Base-by-base conservation (phyloP, 2,888 invertebrate genomes). In the Invenusta paracnida region DNA sequence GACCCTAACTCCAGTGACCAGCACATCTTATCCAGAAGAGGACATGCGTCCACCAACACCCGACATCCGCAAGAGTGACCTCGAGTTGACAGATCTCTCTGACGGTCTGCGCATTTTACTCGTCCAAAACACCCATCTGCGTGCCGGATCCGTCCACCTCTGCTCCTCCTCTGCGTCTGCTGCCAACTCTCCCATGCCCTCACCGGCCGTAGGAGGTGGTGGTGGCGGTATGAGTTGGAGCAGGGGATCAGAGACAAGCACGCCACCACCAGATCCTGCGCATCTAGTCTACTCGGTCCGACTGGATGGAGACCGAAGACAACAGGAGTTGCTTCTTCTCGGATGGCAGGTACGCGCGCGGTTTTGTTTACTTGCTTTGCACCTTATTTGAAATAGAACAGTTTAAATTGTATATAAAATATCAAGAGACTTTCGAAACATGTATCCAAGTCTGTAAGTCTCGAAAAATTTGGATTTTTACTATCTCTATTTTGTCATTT, bases 281-380 rank as follows among this genome's bases (percentile, higher is more conserved):
- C 73, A 73, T 73, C 73, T 73, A 13, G 73, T 73, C 23, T 73
- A 73, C 73, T 73, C 73, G 5, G 73, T 73, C 17, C 17, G 73
- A 23, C 73, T 73, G 17, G 73, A 73, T 73, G 73, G 73, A 73
- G 73, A 73, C 27, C 73, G 73, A 73, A 5, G 73, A n/a, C 73
- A 73, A 23, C 73, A 73, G 73, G 23, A 73, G 73, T 25, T 73
- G 73, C 23, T 25, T 2, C 73, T 73, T 5, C 23, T 73, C 11
- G 73, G 73, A 2, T 73, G 73, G 73, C 73, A 73, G 73, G 73
- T 73, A n/a, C n/a, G n/a, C n/a, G n/a, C n/a, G n/a, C n/a, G n/a
- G n/a, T n/a, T n/a, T n/a, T n/a, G n/a, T n/a, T n/a, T n/a, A n/a
- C n/a, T n/a, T n/a, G n/a, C n/a, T n/a, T n/a, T n/a, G n/a, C n/a